These are phyloP conservation scores for Patella depressa DNA, from an alignment of 2,888 invertebrate species.

Conservation along the genomic window DNA sequence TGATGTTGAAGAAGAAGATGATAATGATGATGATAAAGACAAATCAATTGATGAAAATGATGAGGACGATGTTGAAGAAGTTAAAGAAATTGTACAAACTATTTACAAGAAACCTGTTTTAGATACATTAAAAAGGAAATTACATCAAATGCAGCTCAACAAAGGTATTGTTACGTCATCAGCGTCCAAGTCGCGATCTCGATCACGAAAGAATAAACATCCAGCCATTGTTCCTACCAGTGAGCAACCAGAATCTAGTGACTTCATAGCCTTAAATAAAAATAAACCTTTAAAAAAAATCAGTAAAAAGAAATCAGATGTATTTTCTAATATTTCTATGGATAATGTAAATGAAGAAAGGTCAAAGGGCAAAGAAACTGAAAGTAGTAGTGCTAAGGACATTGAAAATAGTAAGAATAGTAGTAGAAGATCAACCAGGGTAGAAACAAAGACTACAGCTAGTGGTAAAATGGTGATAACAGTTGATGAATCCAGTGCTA, in stretches of 20 bases:
- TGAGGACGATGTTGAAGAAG: background rate
- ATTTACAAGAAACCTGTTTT: background rate
- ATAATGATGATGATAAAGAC: constrained; percentile 21
- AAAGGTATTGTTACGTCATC: constrained; percentile 1
- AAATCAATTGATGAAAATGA: constrained; percentile 8
- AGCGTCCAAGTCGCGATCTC: background rate
- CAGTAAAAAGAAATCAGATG: constrained; percentile 17
- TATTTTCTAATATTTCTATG: constrained; percentile 16
- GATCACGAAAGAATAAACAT: background rate
- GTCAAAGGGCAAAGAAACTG: background rate
- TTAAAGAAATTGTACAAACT: constrained; percentile 4
- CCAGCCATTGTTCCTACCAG: background rate
- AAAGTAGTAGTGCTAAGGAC: too few relatives aligned
- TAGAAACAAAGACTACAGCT: background rate
- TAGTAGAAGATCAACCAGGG: background rate
- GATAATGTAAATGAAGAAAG: constrained; percentile 7
- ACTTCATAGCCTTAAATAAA: constrained; percentile 14
- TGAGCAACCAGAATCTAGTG: constrained; percentile 13
- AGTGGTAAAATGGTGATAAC: constrained; percentile 22
- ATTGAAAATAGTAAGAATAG: background rate
- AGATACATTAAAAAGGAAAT: background rate
- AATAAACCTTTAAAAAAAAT: constrained; percentile 16
- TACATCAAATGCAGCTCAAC: background rate
- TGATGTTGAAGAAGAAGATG: background rate
- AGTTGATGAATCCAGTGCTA: background rate